Base-by-base conservation (phyloP, 92 coral and sea anemone species). In the Chrysogorgia sp. region DNA sequence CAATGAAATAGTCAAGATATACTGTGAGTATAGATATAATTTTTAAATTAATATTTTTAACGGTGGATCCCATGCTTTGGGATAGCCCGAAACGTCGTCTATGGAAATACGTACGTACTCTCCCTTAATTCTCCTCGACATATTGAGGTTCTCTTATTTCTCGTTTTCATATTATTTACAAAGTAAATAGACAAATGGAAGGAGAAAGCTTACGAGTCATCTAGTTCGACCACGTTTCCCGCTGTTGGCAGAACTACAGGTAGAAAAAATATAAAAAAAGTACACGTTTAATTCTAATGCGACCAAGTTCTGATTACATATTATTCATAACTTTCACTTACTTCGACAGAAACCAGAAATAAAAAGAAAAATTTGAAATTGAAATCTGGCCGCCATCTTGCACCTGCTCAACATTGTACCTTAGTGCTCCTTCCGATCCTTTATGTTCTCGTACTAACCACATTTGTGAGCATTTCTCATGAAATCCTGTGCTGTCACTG, bases 221-320 rank as follows among this genome's bases (percentile, higher is more conserved):
- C 76, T 25, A 69, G 14, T 9, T 69, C 61, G 30, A 79, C 85
- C 74, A 52, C 86, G 71, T 26, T 86, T 88, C 75, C 87, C 85
- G 35, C 62, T 79, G 22, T 86, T 86, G 34, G 97, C 94, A 49
- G 90, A 91, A 24, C 98, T 93, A 77, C 41, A 58, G 59, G 19
- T 58, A 58, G 41, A 31, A 65, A 24, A 13, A 50, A 35, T 14
- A 70, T 43, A 12, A 40, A 55, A 5, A 23, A 67, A 10, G 30
- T 22, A 19, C 30, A n/a, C 33, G 26, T 26, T 32, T 40, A 40
- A 29, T 8, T 17, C 20, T 15, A 25, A 23, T 22, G 14, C 28
- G 0, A 22, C 28, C 14, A n/a, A 64, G 17, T 8, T 64, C 30
- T 52, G 48, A 69, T 29, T 2, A 19, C 30, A 10, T 28, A 69